Evolutionary conservation across 1,140 invertebrate genomes (phyloP), one percentile per base, ranked within the genome.

Genomic region (Lethocerus indicus): DNA sequence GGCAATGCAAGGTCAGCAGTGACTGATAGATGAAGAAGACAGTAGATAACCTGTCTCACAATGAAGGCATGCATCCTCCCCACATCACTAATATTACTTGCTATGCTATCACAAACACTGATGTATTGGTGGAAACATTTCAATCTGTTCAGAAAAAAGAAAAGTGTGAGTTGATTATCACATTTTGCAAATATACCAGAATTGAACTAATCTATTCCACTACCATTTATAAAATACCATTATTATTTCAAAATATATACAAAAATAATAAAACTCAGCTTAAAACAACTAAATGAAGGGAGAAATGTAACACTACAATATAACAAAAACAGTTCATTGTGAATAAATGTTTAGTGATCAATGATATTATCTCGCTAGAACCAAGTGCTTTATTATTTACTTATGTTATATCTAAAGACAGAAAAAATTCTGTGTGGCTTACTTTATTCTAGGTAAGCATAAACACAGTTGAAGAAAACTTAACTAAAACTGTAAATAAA

Each of bases 51-150:
- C 36, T 25, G 24, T n/a, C 28, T 6, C 21, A 39, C 23, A 9
- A 46, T 23, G 28, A 40, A 46, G 27, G 24, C 44, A 37, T 24
- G 35, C 36, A 51, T 29, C 25, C 7, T 16, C 28, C 24, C 27
- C 9, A 51, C 25, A 23, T 24, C 21, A 39, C 14, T 7, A 29
- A 49, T 7, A 21, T 45, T 45, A 37, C 21, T 24, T 3, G 37
- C 18, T 23, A 54, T 24, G 1, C 27, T 29, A 29, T 47, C 41
- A 37, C 37, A 41, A 14, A 54, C 16, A 1, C 35, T 14, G 18
- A 47, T 36, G 45, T 46, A 54, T 26, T 54, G 52, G 12, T 42
- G 49, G 23, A 47, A 50, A 32, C 41, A 50, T 9, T 50, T 26
- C 4, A 32, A 29, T 35, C 52, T 54, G 35, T 16, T 39, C 29